Conservation (phyloP, 2,888 invertebrate species). For the Lypha dubia region DNA sequence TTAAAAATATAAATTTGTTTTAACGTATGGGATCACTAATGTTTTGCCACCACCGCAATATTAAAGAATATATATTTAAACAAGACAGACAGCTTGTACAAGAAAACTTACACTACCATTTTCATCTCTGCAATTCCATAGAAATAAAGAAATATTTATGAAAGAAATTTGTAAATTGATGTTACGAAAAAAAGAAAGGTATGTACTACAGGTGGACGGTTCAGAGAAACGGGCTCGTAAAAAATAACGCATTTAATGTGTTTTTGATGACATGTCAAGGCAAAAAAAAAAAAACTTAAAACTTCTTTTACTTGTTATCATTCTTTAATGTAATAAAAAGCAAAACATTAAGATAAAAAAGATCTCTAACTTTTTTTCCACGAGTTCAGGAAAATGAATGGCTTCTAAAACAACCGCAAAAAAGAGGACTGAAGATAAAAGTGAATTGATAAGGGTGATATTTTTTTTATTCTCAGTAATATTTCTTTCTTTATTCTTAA, state of each 20-base stretch:
- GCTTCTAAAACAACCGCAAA: constrained; percentile 3
- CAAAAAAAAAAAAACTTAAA: constrained; percentile 38
- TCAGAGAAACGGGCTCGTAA: constrained; percentile 73
- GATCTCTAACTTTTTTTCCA: constrained; percentile 23
- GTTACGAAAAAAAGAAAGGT: background rate
- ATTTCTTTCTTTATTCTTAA: background rate
- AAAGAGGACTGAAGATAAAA: background rate
- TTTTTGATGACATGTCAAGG: constrained; percentile 74
- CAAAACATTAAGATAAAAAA: constrained; percentile 40
- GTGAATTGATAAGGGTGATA: constrained; percentile 43
- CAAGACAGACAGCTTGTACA: constrained; percentile 14
- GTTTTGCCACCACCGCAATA: constrained; percentile 55
- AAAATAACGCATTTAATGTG: constrained; percentile 73
- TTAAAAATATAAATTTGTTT: constrained; percentile 37
- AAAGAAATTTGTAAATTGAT: background rate
- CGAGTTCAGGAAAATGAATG: constrained; percentile 45
- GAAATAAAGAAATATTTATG: background rate
- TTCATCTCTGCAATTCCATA: background rate
- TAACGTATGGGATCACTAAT: constrained; percentile 47
- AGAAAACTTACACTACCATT: background rate
- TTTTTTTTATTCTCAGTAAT: background rate
- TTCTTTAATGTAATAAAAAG: constrained; percentile 35
- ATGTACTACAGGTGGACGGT: constrained; percentile 69
- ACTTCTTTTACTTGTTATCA: background rate
- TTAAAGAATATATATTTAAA: constrained; percentile 13